A percentile compares a stretch with the other conserved stretches of the same genome.
Conservation (phyloP, 2,113 vertebrate species). For the Gopherus flavomarginatus region DNA sequence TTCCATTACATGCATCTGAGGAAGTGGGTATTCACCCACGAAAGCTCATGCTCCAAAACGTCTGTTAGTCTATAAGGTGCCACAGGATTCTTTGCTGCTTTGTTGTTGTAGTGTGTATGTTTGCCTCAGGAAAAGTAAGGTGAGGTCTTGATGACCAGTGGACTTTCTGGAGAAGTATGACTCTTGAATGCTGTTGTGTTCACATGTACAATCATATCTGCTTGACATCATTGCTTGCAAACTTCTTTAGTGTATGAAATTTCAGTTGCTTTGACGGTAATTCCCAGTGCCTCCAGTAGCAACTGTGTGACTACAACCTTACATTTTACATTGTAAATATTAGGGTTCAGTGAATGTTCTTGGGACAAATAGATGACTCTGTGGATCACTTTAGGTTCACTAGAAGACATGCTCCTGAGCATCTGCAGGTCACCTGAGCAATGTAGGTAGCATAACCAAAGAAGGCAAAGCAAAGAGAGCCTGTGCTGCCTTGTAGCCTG, state of each 20-base stretch:
- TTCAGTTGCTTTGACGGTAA: neutral
- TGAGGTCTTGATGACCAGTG: neutral
- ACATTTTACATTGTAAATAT: neutral
- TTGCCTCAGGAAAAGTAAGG: neutral
- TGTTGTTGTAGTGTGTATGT: neutral
- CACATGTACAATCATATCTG: neutral
- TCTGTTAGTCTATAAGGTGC: no score
- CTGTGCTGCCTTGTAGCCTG: neutral
- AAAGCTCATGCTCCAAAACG: no score
- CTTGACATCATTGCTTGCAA: neutral
- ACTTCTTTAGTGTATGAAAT: neutral
- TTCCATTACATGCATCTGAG: no score
- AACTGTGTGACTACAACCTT: neutral
- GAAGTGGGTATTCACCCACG: no score
- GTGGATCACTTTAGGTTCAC: neutral
- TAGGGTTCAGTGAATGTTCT: neutral
- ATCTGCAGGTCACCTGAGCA: neutral
- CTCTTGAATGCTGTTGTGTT: neutral
- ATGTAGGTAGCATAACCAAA: neutral
- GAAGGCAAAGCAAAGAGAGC: neutral
- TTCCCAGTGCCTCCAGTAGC: neutral
- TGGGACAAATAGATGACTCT: neutral
- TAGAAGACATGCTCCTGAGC: neutral
- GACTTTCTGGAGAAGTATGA: neutral
- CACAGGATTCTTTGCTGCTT: no score